Percentiles rank a stretch among this genome's conserved stretches.
Evolutionary conservation across 2,797 vertebrate genomes (phyloP).

Genomic region (Agapornis canus): DNA sequence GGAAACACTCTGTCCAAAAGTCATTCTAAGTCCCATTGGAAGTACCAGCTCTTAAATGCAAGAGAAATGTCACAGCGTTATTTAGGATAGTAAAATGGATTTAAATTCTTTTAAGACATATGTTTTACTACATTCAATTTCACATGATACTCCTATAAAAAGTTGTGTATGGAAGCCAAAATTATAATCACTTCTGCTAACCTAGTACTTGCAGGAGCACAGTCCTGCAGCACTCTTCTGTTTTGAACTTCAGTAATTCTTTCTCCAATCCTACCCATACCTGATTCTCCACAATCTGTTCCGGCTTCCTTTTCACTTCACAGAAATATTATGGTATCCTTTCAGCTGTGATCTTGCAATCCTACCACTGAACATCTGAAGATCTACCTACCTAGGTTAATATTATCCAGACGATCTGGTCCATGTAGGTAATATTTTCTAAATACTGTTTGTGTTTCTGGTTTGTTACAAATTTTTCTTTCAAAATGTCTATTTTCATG

Average conservation of each 20-base stretch:
- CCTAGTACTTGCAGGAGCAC: background rate
- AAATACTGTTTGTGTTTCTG: background rate
- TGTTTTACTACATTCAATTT: background rate
- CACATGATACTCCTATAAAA: background rate
- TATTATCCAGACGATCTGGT: background rate
- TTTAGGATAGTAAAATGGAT: background rate
- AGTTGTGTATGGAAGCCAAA: background rate
- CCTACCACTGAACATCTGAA: background rate
- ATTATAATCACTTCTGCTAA: background rate
- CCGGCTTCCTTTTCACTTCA: background rate
- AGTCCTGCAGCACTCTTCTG: background rate
- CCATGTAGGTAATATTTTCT: background rate
- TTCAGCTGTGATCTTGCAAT: background rate
- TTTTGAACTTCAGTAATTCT: background rate
- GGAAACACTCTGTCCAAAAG: background rate
- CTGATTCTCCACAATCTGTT: background rate
- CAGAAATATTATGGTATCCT: background rate
- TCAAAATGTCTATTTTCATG: background rate
- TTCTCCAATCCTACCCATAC: background rate
- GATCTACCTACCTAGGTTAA: background rate
- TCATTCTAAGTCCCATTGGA: background rate
- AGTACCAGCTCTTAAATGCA: background rate
- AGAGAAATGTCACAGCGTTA: background rate
- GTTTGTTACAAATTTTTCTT: background rate
- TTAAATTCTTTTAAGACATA: background rate